phyloP scores from a whole-genome alignment of 2,113 vertebrate species.

The Orthonyx spaldingii region DNA sequence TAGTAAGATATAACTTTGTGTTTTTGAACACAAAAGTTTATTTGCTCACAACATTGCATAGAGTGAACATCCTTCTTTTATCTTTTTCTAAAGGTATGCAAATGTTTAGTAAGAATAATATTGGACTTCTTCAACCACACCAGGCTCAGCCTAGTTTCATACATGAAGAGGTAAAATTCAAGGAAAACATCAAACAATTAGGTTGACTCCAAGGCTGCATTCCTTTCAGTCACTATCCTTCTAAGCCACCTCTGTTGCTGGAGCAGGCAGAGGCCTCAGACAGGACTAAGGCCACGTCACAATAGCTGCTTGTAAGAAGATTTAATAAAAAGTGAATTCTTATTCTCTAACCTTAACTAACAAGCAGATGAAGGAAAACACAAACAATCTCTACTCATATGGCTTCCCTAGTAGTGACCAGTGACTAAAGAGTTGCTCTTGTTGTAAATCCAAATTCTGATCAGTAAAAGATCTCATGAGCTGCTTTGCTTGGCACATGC shows the following conservation, averaged over 20 bases:
- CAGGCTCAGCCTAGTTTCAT: not conserved
- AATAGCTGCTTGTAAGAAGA: not conserved
- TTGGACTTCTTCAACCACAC: not conserved
- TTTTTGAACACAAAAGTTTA: not conserved
- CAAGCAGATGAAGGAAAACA: not conserved
- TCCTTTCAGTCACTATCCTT: not conserved
- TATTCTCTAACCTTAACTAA: not conserved
- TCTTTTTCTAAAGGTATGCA: not conserved
- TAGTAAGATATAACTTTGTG: not conserved
- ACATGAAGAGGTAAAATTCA: not conserved
- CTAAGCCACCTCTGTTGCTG: not conserved
- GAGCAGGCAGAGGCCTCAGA: not conserved
- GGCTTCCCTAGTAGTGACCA: not conserved
- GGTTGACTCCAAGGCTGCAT: not conserved
- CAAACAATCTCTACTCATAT: not conserved
- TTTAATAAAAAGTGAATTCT: not conserved
- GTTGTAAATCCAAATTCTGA: not conserved
- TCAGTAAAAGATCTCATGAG: not conserved
- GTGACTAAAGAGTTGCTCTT: not conserved
- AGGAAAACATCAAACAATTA: not conserved
- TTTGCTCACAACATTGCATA: not conserved
- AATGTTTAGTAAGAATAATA: not conserved
- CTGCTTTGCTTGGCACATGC: not conserved
- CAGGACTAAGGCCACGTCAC: fast-evolving
- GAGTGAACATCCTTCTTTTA: not conserved